A percentile compares a stretch with the other conserved stretches of the same genome.
Evolutionary conservation across 2,113 vertebrate species (phyloP).

Genomic region (Anguilla japonica): DNA sequence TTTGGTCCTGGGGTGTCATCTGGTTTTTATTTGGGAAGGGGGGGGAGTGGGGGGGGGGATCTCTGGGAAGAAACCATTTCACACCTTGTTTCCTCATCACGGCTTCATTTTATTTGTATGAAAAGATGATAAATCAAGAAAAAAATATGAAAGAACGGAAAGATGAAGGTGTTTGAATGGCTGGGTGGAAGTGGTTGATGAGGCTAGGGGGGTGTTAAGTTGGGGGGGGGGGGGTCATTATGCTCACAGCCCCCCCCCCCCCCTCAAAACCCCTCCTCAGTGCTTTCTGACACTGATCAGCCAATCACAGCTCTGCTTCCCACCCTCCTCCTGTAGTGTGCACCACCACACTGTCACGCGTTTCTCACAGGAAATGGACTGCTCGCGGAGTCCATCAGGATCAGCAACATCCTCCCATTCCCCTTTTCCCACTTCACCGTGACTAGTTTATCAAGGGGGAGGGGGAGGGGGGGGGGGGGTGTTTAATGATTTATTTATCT

Average conservation of each 20-base stretch:
- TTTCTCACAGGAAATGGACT: background rate
- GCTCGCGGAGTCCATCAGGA: background rate
- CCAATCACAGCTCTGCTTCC: background rate
- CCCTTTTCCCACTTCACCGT: background rate
- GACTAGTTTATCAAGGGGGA: background rate
- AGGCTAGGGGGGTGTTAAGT: background rate
- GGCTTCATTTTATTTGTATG: constrained; percentile 56
- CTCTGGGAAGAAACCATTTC: constrained; percentile 74
- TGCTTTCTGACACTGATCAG: background rate
- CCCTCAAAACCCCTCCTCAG: background rate
- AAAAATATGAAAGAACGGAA: background rate
- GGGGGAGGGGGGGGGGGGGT: background rate
- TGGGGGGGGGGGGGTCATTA: constrained; percentile 42
- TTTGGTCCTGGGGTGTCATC: constrained; percentile 74
- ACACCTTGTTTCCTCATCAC: constrained; percentile 82
- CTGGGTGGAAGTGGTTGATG: constrained; percentile 49
- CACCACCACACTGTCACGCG: background rate
- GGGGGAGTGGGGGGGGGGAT: constrained; percentile 63
- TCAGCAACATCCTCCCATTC: background rate
- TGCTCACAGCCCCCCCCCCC: constrained; percentile 35
- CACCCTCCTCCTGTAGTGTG: background rate
- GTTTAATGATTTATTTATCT: background rate
- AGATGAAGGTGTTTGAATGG: constrained; percentile 48
- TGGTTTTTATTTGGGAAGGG: constrained; percentile 69
- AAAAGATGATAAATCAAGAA: constrained; percentile 46